These are phyloP conservation scores for Chrysogorgia sp. DNA, from an alignment of 92 coral and sea anemone genomes.

Conservation along the genomic window DNA sequence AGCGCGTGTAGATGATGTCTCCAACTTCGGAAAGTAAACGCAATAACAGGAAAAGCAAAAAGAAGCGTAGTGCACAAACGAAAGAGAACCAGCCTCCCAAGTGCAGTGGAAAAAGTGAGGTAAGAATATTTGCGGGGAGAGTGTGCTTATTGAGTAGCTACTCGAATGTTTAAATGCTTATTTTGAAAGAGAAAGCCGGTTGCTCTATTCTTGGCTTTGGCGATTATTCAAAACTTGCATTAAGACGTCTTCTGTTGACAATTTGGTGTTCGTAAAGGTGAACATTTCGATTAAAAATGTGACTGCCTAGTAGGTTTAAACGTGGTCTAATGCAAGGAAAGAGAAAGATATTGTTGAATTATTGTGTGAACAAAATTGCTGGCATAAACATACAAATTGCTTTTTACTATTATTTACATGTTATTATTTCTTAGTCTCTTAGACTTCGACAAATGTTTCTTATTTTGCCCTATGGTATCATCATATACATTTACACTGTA, in stretches of 20 bases:
- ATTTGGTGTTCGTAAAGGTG: not conserved
- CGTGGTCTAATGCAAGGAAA: no score
- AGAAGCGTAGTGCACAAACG: conserved; percentile 29
- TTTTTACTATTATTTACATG: no score
- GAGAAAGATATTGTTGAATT: no score
- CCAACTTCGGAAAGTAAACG: conserved; percentile 40
- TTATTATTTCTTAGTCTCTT: no score
- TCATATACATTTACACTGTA: no score
- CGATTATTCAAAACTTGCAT: not conserved
- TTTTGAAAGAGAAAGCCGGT: not conserved
- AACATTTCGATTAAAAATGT: no score
- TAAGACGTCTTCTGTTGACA: not conserved
- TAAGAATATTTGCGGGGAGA: not conserved
- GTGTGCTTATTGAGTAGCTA: not conserved
- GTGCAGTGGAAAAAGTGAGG: not conserved
- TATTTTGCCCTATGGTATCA: no score
- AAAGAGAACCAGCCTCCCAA: conserved; percentile 28
- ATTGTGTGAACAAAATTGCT: no score
- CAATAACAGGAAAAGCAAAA: conserved; percentile 32
- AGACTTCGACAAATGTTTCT: no score
- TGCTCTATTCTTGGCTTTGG: not conserved
- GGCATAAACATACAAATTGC: no score
- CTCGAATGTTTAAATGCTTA: not conserved
- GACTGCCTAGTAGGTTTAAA: no score
- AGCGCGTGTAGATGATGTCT: conserved; percentile 12